Percentiles rank a stretch among this genome's conserved stretches.
Evolutionary conservation across 2,113 vertebrate species (phyloP).

Genomic region (Alligator mississippiensis): DNA sequence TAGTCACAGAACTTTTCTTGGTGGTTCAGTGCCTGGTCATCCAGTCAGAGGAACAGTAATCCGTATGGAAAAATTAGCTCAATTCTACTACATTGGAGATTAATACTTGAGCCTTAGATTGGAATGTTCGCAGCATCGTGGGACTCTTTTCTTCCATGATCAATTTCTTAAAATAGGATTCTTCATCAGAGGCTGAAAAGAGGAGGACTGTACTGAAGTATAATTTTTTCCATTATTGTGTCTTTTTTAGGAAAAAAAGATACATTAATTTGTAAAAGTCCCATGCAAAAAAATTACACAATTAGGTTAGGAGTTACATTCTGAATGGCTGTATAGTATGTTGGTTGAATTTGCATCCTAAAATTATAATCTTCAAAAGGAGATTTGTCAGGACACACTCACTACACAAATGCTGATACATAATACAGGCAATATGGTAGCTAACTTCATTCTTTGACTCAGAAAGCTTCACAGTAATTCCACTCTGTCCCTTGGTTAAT

Average conservation of each 20-base stretch:
- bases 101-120: slow-evolving; percentile 84
- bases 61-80: slow-evolving; percentile 81
- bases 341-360: slow-evolving; percentile 59
- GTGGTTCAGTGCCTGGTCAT: slow-evolving; percentile 81
- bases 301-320: slow-evolving; percentile 68
- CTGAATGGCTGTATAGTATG: slow-evolving; percentile 49
- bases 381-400: slow-evolving; percentile 40
- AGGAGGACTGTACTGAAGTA: slow-evolving; percentile 98
- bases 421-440: slow-evolving; percentile 38
- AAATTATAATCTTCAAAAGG: slow-evolving; percentile 59
- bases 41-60: slow-evolving; percentile 81
- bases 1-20: slow-evolving; percentile 78
- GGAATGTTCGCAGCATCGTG: slow-evolving; percentile 82
- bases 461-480: slow-evolving; percentile 30
- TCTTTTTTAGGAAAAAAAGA: slow-evolving; percentile 79
- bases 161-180: slow-evolving; percentile 98
- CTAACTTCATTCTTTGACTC: slow-evolving; percentile 21
- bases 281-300: slow-evolving; percentile 79
- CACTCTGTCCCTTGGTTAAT: slow-evolving; percentile 23
- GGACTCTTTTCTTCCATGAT: slow-evolving; percentile 88
- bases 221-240: slow-evolving; percentile 89
- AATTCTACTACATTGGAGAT: slow-evolving; percentile 81
- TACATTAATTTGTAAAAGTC: slow-evolving; percentile 77
- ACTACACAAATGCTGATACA: slow-evolving; percentile 39
- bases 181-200: slow-evolving; percentile 98